Percentiles rank a stretch among this genome's conserved stretches.
Evolutionary conservation across 2,888 invertebrate species (phyloP).

Genomic region (Thymelicus acteon): DNA sequence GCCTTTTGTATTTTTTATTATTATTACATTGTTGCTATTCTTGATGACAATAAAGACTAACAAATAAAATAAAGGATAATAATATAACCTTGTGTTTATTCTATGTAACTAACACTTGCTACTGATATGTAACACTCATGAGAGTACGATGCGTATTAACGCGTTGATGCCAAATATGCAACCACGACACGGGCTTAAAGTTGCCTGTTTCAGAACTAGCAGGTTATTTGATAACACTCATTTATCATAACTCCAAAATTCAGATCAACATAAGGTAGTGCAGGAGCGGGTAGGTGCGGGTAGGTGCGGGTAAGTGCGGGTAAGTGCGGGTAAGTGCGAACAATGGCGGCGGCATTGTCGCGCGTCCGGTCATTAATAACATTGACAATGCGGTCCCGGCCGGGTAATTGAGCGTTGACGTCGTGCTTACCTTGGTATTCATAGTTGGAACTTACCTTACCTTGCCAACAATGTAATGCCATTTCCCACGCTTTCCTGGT

Average conservation of each 20-base stretch:
- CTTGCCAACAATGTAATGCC: neutral
- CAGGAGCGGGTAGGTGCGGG: neutral
- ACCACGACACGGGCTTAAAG: too few relatives aligned
- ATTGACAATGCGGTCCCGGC: constrained; percentile 65
- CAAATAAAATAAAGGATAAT: too few relatives aligned
- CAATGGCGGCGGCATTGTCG: constrained; percentile 59
- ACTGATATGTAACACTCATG: too few relatives aligned
- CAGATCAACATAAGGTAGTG: constrained; percentile 15
- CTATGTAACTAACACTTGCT: too few relatives aligned
- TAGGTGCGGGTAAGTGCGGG: constrained; percentile 23
- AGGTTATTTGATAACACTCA: neutral
- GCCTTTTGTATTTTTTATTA: too few relatives aligned
- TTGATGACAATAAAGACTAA: too few relatives aligned
- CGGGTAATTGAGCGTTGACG: constrained; percentile 63
- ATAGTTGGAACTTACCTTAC: constrained; percentile 32
- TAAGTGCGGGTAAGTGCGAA: constrained; percentile 36
- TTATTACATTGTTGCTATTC: too few relatives aligned
- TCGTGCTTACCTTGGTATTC: constrained; percentile 58
- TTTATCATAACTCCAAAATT: constrained; percentile 19
- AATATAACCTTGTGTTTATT: too few relatives aligned
- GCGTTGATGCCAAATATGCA: too few relatives aligned
- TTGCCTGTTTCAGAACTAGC: too few relatives aligned
- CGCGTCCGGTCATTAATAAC: constrained; percentile 70
- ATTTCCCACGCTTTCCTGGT: neutral
- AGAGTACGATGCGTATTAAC: too few relatives aligned